Conservation (phyloP, 2,797 vertebrate species). For the Phrynocephalus guinanensis region DNA sequence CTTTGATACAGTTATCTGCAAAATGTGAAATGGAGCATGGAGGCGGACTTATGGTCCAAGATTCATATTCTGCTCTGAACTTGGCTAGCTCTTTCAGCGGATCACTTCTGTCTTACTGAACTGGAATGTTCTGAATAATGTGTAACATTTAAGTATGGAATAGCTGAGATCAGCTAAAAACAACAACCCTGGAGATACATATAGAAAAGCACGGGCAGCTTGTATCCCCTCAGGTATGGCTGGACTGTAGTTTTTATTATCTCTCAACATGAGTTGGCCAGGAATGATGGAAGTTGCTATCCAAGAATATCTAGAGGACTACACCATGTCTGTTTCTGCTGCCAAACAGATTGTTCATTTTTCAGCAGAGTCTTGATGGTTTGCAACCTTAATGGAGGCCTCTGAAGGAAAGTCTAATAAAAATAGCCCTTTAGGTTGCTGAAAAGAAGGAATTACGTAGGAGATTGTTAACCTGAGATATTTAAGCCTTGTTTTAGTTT, state of each 20-base stretch:
- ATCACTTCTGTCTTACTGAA: not conserved
- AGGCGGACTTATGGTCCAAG: not conserved
- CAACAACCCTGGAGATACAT: too few species aligned
- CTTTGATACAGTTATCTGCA: not conserved
- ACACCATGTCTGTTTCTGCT: not conserved
- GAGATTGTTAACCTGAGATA: not conserved
- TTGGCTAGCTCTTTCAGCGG: not conserved
- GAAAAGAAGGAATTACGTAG: too few species aligned
- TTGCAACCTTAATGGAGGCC: not conserved
- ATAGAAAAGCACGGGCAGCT: not conserved
- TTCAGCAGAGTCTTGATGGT: not conserved
- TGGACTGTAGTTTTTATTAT: not conserved
- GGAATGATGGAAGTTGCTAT: not conserved
- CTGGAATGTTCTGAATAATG: too few species aligned
- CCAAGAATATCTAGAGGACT: not conserved
- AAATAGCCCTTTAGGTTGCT: too few species aligned
- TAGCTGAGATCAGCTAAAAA: too few species aligned
- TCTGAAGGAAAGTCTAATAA: not conserved
- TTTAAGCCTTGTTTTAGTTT: not conserved
- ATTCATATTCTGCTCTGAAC: not conserved
- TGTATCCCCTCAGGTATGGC: not conserved
- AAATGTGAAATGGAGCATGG: not conserved
- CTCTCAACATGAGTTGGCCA: not conserved
- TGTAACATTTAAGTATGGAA: too few species aligned
- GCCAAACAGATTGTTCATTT: not conserved